Evolutionary conservation across 2,797 vertebrate genomes (phyloP).

Genomic region (Otolemur crassicaudatus): DNA sequence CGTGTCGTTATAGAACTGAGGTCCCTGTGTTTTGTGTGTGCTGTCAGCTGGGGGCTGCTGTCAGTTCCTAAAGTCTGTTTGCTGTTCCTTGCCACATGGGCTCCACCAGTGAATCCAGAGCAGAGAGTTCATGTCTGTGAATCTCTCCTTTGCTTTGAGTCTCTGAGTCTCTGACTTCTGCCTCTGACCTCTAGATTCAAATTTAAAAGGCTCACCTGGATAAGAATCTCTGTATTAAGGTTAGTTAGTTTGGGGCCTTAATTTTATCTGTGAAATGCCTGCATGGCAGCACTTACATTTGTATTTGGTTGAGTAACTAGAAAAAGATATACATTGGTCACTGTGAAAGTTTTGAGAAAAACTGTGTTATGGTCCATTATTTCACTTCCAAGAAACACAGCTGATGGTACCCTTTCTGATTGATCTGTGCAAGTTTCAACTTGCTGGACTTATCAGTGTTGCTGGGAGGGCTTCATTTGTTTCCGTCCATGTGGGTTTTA

Average conservation of each 20-base stretch:
- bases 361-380: too few species aligned
- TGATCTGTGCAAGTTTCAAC: too few species aligned
- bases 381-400: too few species aligned
- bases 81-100: background rate
- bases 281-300: background rate
- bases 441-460: too few species aligned
- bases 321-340: background rate
- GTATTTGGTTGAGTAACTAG: background rate
- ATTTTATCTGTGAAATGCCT: background rate
- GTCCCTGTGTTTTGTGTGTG: background rate
- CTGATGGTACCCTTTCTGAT: too few species aligned
- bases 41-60: background rate
- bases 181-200: background rate
- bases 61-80: background rate
- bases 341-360: too few species aligned
- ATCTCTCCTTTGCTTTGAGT: background rate
- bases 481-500: too few species aligned
- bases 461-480: too few species aligned
- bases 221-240: background rate
- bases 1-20: background rate
- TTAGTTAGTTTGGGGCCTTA: background rate
- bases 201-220: background rate
- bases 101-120: background rate
- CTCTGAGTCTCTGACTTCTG: background rate
- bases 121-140: background rate